Evolutionary conservation across 2,113 vertebrate species (phyloP).

Genomic region (Mus musculus): DNA sequence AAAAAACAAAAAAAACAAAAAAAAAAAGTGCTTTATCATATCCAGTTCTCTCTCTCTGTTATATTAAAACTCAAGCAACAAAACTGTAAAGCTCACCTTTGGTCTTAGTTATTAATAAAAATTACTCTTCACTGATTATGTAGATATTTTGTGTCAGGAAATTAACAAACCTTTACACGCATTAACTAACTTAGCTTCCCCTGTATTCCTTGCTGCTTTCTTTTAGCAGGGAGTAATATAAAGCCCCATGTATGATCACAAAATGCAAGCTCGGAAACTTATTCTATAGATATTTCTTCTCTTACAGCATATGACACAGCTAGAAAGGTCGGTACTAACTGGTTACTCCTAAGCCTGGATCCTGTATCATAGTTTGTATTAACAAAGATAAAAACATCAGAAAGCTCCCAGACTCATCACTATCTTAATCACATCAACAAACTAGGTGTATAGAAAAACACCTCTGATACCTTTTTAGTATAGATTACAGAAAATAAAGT

Average conservation of each 20-base stretch:
- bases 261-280: background rate
- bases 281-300: constrained; percentile 26
- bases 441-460: background rate
- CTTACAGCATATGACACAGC: background rate
- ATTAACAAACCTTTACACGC: background rate
- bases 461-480: background rate
- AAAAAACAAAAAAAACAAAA: background rate
- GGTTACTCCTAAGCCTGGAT: background rate
- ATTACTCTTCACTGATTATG: background rate
- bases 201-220: constrained; percentile 38
- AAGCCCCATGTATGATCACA: background rate
- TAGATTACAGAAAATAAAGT: background rate
- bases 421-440: constrained; percentile 7
- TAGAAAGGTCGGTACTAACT: background rate
- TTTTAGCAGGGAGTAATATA: constrained; percentile 24
- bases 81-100: constrained; percentile 24
- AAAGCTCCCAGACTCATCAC: constrained; percentile 23
- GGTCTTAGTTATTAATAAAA: constrained; percentile 19
- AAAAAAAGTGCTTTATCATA: background rate
- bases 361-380: background rate
- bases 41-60: background rate
- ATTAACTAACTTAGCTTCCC: constrained; percentile 5
- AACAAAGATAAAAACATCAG: background rate
- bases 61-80: background rate
- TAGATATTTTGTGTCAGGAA: background rate